A percentile compares a stretch with the other conserved stretches of the same genome.
These are phyloP conservation scores for Pseudolaguvia tuberculata DNA, from an alignment of 2,113 vertebrate species.

Conservation along the genomic window DNA sequence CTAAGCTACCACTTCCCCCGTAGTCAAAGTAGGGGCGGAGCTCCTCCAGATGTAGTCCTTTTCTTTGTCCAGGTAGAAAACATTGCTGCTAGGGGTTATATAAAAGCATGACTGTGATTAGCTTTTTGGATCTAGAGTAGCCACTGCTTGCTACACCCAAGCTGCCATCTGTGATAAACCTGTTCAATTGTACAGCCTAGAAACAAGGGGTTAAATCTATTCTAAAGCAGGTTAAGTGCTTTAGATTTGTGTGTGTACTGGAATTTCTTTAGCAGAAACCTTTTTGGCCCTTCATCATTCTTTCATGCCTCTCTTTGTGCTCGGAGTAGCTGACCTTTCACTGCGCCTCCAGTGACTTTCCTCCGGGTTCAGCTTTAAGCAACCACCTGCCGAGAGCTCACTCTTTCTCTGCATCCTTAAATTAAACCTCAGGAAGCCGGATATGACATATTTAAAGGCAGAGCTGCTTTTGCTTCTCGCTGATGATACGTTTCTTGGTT, in stretches of 20 bases:
- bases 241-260: not conserved
- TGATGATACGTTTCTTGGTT: not conserved
- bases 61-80: too few relatives aligned
- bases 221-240: not conserved
- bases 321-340: conserved; percentile 2
- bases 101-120: too few relatives aligned
- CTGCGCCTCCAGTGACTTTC: not conserved
- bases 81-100: too few relatives aligned
- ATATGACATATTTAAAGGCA: not conserved
- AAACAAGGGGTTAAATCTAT: not conserved
- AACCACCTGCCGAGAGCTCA: not conserved
- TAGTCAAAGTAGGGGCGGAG: too few relatives aligned
- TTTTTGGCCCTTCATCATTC: conserved; percentile 9
- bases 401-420: not conserved
- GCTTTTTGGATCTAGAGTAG: too few relatives aligned
- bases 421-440: not conserved
- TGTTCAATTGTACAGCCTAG: not conserved
- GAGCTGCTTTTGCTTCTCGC: not conserved
- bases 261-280: not conserved
- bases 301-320: conserved; percentile 5
- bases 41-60: too few relatives aligned
- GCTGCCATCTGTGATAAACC: too few relatives aligned
- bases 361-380: not conserved
- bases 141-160: too few relatives aligned
- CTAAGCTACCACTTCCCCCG: too few relatives aligned